These are phyloP conservation scores for Tetranychus piercei DNA, from an alignment of 2,888 invertebrate species.

Conservation along the genomic window DNA sequence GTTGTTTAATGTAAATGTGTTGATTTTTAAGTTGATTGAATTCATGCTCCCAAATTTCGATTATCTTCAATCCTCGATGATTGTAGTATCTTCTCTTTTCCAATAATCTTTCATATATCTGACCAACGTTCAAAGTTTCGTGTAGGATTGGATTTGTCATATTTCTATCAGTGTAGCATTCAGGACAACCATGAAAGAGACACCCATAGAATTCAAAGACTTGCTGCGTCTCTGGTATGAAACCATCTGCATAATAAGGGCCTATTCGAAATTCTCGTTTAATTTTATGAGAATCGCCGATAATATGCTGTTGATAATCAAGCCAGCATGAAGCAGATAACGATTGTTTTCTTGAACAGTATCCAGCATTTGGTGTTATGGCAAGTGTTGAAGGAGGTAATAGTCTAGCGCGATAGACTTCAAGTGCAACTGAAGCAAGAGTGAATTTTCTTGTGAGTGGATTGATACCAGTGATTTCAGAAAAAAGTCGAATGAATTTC, in stretches of 20 bases:
- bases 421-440: slow-evolving; percentile 23
- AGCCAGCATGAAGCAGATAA: slow-evolving; percentile 4
- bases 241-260: slow-evolving; percentile 12
- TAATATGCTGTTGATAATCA: not conserved
- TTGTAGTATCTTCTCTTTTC: not conserved
- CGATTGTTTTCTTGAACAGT: slow-evolving; percentile 10
- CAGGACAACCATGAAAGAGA: not conserved
- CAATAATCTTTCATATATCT: not conserved
- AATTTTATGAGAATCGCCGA: not conserved
- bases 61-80: slow-evolving; percentile 23
- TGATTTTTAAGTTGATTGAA: slow-evolving; percentile 16
- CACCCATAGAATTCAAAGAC: slow-evolving; percentile 12
- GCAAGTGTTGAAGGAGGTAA: slow-evolving; percentile 21
- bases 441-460: slow-evolving; percentile 23
- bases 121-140: too few relatives aligned
- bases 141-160: not conserved
- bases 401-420: slow-evolving; percentile 17
- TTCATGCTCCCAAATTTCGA: slow-evolving; percentile 27
- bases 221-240: not conserved
- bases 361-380: slow-evolving; percentile 22
- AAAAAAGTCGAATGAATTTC: slow-evolving; percentile 2
- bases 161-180: not conserved
- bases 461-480: slow-evolving; percentile 18
- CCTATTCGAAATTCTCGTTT: slow-evolving; percentile 5
- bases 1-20: not conserved